These are phyloP conservation scores for Pteropus rufus DNA, from an alignment of 2,797 vertebrate genomes.

Conservation along the genomic window DNA sequence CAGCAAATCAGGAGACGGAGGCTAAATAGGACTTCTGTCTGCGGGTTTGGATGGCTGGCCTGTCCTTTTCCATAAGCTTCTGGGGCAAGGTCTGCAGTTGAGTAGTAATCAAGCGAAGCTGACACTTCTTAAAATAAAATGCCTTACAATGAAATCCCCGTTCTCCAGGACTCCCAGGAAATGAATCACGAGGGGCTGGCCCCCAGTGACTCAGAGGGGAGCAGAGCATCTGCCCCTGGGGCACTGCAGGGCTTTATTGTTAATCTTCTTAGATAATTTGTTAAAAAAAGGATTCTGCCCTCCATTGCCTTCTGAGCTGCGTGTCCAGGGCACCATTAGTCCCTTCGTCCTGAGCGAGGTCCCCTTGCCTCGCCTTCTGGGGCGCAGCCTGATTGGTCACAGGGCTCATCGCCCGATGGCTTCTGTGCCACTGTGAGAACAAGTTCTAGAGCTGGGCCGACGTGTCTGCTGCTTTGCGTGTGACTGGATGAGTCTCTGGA, in stretches of 20 bases:
- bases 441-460: neutral
- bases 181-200: neutral
- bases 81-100: neutral
- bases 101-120: neutral
- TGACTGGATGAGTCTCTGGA: neutral
- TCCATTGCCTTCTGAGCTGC: neutral
- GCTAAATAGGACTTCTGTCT: slow-evolving; percentile 52
- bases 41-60: neutral
- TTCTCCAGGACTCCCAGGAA: neutral
- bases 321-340: accelerated
- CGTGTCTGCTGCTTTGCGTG: neutral
- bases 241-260: neutral
- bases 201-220: neutral
- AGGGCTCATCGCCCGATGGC: accelerated
- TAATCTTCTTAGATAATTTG: neutral
- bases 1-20: neutral
- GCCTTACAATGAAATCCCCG: neutral
- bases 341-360: too few relatives aligned
- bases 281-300: neutral
- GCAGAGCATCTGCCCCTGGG: neutral
- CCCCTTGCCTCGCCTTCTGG: neutral
- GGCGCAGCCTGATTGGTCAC: accelerated
- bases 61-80: neutral
- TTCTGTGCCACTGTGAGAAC: neutral
- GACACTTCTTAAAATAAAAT: slow-evolving; percentile 3